phyloP scores from a whole-genome alignment of 2,888 invertebrate genomes.

The Stegophylla sp. region DNA sequence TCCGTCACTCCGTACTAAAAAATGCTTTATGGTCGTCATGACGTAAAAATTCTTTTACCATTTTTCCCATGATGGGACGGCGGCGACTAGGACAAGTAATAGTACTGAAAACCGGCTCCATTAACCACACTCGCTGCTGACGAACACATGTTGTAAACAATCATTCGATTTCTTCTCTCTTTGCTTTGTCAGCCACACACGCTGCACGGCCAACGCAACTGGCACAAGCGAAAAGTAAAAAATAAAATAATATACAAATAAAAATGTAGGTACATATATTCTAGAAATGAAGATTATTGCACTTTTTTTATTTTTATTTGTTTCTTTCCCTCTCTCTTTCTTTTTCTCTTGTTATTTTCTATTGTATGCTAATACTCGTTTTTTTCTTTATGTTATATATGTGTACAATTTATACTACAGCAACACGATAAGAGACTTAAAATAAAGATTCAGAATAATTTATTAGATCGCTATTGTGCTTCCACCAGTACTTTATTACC shows the following conservation, averaged over 20 bases:
- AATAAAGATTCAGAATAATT: slow-evolving; percentile 55
- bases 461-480: slow-evolving; percentile 56
- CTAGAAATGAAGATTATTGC: slow-evolving; percentile 45
- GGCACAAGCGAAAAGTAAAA: slow-evolving; percentile 36
- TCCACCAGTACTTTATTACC: slow-evolving; percentile 46
- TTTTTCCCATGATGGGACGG: slow-evolving; percentile 34
- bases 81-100: neutral
- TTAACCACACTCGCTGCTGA: slow-evolving; percentile 46
- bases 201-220: neutral
- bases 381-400: neutral
- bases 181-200: slow-evolving; percentile 50
- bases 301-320: slow-evolving; percentile 51
- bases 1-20: neutral
- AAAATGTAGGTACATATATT: slow-evolving; percentile 17
- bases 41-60: slow-evolving; percentile 30
- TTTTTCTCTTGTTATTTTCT: slow-evolving; percentile 53
- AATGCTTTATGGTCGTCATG: neutral
- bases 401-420: slow-evolving; percentile 42
- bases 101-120: slow-evolving; percentile 54
- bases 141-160: slow-evolving; percentile 57
- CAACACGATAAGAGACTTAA: slow-evolving; percentile 56
- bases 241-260: slow-evolving; percentile 23
- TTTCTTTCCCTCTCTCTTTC: slow-evolving; percentile 39
- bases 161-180: slow-evolving; percentile 54
- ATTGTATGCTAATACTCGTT: slow-evolving; percentile 49